Evolutionary conservation across 2,888 invertebrate genomes (phyloP).

Genomic region (Deroplatys truncata): DNA sequence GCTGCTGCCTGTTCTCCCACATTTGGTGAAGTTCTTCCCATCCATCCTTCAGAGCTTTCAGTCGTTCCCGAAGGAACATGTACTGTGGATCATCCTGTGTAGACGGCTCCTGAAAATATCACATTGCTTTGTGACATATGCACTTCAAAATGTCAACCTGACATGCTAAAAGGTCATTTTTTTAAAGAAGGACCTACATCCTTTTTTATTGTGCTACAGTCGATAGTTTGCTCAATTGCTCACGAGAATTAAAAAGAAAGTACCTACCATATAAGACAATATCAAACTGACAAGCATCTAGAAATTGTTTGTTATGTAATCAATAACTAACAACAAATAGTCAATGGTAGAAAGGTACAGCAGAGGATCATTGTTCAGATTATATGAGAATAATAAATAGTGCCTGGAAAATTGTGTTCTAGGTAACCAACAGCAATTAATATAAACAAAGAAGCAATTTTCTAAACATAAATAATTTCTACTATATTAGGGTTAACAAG

Average conservation of each 20-base stretch:
- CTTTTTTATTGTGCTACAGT: background rate
- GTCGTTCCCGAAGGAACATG: slow-evolving; percentile 97
- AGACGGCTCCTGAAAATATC: slow-evolving; percentile 58
- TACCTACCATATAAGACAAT: background rate
- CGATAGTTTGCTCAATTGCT: background rate
- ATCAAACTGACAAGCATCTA: too few species aligned
- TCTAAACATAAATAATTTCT: too few species aligned
- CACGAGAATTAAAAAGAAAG: background rate
- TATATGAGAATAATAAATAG: too few species aligned
- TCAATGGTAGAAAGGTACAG: too few species aligned
- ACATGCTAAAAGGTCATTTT: background rate
- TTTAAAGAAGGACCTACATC: slow-evolving; percentile 9
- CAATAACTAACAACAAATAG: too few species aligned
- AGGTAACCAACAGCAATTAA: too few species aligned
- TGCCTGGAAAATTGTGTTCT: too few species aligned
- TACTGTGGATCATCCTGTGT: slow-evolving; percentile 97
- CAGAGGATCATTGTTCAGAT: too few species aligned
- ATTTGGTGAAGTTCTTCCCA: slow-evolving; percentile 99
- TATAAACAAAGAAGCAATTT: too few species aligned
- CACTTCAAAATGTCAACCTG: background rate
- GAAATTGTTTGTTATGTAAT: too few species aligned
- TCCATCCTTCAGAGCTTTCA: slow-evolving; percentile 97
- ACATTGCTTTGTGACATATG: background rate
- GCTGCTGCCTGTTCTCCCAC: slow-evolving; percentile 98
- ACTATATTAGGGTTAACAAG: too few species aligned